These are phyloP conservation scores for Entelurus aequoreus DNA, from an alignment of 2,113 vertebrate species.

Conservation along the genomic window DNA sequence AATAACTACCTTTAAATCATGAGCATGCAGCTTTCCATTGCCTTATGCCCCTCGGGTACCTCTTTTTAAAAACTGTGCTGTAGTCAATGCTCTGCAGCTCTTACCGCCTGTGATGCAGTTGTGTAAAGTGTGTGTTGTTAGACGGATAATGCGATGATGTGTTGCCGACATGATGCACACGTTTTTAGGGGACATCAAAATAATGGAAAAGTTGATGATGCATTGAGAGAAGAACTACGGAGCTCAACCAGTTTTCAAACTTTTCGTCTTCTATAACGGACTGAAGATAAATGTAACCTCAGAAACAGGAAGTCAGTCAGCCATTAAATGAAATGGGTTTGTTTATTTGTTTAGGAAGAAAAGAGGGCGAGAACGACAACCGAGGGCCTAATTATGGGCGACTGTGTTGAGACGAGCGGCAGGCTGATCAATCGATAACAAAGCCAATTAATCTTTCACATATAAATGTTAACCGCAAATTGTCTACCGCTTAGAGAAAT, in stretches of 20 bases:
- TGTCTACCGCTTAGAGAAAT: slow-evolving; percentile 25
- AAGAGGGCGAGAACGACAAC: slow-evolving; percentile 9
- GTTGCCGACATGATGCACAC: slow-evolving; percentile 7
- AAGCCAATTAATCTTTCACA: slow-evolving; percentile 22
- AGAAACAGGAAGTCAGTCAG: slow-evolving; percentile 24
- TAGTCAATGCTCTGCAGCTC: not conserved
- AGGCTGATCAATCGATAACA: slow-evolving; percentile 32
- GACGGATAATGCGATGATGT: slow-evolving; percentile 7
- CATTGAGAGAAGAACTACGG: slow-evolving; percentile 4
- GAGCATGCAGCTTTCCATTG: not conserved
- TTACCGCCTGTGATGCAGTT: not conserved
- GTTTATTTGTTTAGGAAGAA: slow-evolving; percentile 33
- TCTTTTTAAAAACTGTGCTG: not conserved
- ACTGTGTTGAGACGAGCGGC: slow-evolving; percentile 19
- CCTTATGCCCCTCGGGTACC: not conserved
- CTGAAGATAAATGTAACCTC: not conserved
- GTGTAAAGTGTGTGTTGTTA: slow-evolving; percentile 6
- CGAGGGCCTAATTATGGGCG: slow-evolving; percentile 21
- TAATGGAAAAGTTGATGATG: slow-evolving; percentile 14
- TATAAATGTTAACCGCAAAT: slow-evolving; percentile 31
- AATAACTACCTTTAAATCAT: slow-evolving; percentile 7
- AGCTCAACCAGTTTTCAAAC: slow-evolving; percentile 9
- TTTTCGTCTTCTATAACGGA: slow-evolving; percentile 9
- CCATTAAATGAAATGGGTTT: slow-evolving; percentile 27
- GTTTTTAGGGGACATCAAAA: not conserved